These are phyloP conservation scores for Cancer borealis DNA, from an alignment of 2,888 invertebrate species.

Conservation along the genomic window DNA sequence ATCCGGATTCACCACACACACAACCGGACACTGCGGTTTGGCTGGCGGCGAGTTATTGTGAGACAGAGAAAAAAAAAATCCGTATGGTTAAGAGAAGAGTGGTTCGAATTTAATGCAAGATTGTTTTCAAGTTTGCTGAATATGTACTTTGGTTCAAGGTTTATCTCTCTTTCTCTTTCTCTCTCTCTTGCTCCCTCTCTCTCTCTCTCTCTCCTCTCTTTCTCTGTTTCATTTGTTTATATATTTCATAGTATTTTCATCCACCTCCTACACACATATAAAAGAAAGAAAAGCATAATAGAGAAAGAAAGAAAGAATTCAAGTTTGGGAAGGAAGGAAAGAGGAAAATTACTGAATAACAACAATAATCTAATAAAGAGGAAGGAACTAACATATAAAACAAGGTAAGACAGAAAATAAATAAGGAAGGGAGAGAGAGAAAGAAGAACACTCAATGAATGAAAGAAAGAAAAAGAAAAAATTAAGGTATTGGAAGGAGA, in stretches of 20 bases:
- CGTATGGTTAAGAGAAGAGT: background rate
- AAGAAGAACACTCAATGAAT: too few relatives aligned
- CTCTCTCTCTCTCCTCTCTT: background rate
- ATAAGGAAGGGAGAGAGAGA: background rate
- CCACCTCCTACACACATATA: background rate
- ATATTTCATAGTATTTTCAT: too few relatives aligned
- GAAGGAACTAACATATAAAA: background rate
- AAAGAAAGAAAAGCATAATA: background rate
- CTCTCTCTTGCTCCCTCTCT: conserved; percentile 49
- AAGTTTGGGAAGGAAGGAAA: background rate
- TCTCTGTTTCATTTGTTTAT: too few relatives aligned
- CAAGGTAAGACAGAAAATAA: background rate
- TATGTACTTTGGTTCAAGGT: background rate
- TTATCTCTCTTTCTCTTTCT: conserved; percentile 5
- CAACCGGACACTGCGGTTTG: background rate
- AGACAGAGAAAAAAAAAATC: background rate
- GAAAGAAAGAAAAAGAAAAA: background rate
- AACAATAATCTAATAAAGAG: background rate
- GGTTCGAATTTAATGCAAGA: background rate
- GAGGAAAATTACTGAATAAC: background rate
- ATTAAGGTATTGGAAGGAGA: background rate
- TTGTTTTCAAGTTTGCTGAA: background rate
- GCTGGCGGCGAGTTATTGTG: background rate
- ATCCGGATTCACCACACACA: background rate
- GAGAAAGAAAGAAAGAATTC: background rate